These are phyloP conservation scores for Pammene fasciana DNA, from an alignment of 2,888 invertebrate genomes.

Conservation along the genomic window DNA sequence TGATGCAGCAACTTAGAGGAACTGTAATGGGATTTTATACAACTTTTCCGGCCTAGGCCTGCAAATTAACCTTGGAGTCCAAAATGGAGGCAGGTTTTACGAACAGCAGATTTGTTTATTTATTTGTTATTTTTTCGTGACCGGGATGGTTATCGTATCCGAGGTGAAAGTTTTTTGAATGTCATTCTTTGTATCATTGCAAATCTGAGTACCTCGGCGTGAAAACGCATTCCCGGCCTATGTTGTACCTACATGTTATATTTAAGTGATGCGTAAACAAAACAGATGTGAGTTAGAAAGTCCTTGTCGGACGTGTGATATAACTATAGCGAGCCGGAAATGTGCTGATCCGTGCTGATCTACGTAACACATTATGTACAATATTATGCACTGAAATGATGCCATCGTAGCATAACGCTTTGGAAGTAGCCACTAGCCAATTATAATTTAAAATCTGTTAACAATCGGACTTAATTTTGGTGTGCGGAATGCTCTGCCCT, in stretches of 20 bases:
- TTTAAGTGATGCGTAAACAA: slow-evolving; percentile 27
- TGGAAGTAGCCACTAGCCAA: slow-evolving; percentile 22
- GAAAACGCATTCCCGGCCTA: no score
- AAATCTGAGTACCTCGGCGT: no score
- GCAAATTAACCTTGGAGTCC: no score
- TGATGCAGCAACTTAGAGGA: no score
- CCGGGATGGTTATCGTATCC: no score
- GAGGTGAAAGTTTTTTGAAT: no score
- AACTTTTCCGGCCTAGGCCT: no score
- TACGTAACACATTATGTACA: slow-evolving; percentile 41
- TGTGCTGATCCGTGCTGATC: slow-evolving; percentile 39
- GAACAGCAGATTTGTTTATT: no score
- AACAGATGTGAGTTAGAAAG: slow-evolving; percentile 39
- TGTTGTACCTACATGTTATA: not conserved
- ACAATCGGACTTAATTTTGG: slow-evolving; percentile 7
- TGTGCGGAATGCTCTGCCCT: slow-evolving; percentile 8
- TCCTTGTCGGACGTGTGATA: slow-evolving; percentile 39
- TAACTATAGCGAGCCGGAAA: slow-evolving; percentile 35
- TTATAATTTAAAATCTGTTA: slow-evolving; percentile 36
- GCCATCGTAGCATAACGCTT: slow-evolving; percentile 34
- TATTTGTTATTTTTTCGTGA: no score
- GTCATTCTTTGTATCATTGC: no score
- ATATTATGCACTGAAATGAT: slow-evolving; percentile 38
- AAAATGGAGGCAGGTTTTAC: no score
- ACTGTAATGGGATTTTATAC: no score